Conservation (phyloP, 2,797 vertebrate genomes). For the Nasua narica region DNA sequence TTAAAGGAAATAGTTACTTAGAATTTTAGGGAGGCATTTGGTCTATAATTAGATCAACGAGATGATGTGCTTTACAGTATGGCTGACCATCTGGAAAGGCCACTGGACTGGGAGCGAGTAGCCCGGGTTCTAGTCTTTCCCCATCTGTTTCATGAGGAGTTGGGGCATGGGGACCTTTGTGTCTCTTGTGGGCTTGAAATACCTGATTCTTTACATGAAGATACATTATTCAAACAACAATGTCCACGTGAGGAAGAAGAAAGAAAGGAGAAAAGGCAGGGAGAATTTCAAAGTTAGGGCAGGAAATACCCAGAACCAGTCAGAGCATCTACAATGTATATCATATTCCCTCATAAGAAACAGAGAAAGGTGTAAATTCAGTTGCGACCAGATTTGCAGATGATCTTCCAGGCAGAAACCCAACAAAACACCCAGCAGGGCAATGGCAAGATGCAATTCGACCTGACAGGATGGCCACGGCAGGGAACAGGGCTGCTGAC, state of each 20-base stretch:
- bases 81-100: neutral
- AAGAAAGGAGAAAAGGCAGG: neutral
- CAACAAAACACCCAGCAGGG: conserved; percentile 35
- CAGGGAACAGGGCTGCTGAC: neutral
- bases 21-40: neutral
- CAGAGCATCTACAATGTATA: neutral
- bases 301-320: neutral
- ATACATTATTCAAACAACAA: neutral
- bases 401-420: conserved; percentile 39
- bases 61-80: neutral
- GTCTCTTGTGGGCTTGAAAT: neutral
- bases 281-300: neutral
- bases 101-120: neutral
- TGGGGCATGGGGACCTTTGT: neutral
- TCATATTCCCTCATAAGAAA: neutral
- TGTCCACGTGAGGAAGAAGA: neutral
- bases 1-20: neutral
- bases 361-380: conserved; percentile 12
- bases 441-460: conserved; percentile 59
- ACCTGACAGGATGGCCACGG: conserved; percentile 53
- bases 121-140: neutral
- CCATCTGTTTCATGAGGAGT: neutral
- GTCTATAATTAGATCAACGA: neutral
- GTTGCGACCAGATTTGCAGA: conserved; percentile 26
- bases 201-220: neutral